Conservation (phyloP, 2,888 invertebrate genomes). For the Ophion slaviceki region DNA sequence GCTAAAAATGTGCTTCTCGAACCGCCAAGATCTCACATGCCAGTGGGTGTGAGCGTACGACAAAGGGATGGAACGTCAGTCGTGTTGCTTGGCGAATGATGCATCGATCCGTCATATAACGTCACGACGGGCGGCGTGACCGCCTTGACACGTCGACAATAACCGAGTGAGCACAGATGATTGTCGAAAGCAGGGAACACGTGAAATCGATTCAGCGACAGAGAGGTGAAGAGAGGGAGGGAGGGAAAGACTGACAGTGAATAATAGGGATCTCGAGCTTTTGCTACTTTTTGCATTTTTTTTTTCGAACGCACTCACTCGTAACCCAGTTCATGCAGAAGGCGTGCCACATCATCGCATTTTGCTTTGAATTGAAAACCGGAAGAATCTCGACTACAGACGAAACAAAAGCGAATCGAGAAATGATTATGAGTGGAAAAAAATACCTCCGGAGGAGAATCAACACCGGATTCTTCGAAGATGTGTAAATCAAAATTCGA, state of each 20-base stretch:
- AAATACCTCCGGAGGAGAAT: background rate
- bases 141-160: slow-evolving; percentile 61
- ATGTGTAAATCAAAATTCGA: slow-evolving; percentile 70
- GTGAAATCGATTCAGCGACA: slow-evolving; percentile 55
- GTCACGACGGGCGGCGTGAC: slow-evolving; percentile 46
- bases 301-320: background rate
- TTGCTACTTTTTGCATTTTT: slow-evolving; percentile 28
- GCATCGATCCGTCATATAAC: slow-evolving; percentile 55
- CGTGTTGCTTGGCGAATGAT: slow-evolving; percentile 50
- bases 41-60: background rate
- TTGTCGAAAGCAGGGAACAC: slow-evolving; percentile 58
- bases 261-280: slow-evolving; percentile 54
- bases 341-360: too few species aligned
- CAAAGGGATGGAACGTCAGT: background rate
- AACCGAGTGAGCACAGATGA: slow-evolving; percentile 67
- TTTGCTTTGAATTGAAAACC: background rate
- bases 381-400: slow-evolving; percentile 6
- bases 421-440: slow-evolving; percentile 7
- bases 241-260: background rate
- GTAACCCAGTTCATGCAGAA: background rate
- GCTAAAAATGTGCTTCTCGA: background rate
- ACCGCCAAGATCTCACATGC: background rate
- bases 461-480: slow-evolving; percentile 65
- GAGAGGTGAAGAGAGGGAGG: background rate
- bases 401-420: slow-evolving; percentile 14